These are phyloP conservation scores for Polydrusus tereticollis DNA, from an alignment of 2,888 invertebrate genomes.

Conservation along the genomic window DNA sequence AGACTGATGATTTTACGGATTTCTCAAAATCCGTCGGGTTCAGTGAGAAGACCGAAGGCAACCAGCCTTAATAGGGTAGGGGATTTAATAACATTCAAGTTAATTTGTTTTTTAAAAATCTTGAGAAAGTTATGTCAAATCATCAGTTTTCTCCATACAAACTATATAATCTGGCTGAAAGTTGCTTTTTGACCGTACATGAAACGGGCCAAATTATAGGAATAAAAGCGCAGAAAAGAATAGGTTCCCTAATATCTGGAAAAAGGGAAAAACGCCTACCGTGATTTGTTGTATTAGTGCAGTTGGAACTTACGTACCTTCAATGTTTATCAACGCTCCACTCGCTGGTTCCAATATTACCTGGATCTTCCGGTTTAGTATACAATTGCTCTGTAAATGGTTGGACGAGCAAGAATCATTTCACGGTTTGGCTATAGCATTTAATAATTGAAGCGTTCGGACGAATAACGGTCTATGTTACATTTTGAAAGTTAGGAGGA, in stretches of 20 bases:
- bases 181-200: slow-evolving; percentile 55
- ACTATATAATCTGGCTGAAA: not conserved
- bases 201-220: slow-evolving; percentile 52
- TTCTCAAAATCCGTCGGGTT: too few relatives aligned
- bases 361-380: slow-evolving; percentile 55
- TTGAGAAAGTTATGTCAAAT: slow-evolving; percentile 28
- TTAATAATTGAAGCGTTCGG: too few relatives aligned
- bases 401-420: slow-evolving; percentile 15
- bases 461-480: too few relatives aligned
- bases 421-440: slow-evolving; percentile 13
- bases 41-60: too few relatives aligned
- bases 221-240: slow-evolving; percentile 31
- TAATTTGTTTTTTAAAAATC: slow-evolving; percentile 29
- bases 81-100: not conserved
- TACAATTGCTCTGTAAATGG: not conserved
- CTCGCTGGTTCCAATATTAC: not conserved
- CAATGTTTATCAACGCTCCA: not conserved
- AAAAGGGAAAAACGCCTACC: slow-evolving; percentile 48
- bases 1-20: too few relatives aligned
- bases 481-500: too few relatives aligned
- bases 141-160: slow-evolving; percentile 3
- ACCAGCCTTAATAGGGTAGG: not conserved
- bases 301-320: slow-evolving; percentile 37
- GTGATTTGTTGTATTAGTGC: too few relatives aligned
- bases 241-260: slow-evolving; percentile 45